Evolutionary conservation across 2,888 invertebrate species (phyloP), one percentile per base, ranked within the genome.

Genomic region (Elaeidobius kamerunicus): DNA sequence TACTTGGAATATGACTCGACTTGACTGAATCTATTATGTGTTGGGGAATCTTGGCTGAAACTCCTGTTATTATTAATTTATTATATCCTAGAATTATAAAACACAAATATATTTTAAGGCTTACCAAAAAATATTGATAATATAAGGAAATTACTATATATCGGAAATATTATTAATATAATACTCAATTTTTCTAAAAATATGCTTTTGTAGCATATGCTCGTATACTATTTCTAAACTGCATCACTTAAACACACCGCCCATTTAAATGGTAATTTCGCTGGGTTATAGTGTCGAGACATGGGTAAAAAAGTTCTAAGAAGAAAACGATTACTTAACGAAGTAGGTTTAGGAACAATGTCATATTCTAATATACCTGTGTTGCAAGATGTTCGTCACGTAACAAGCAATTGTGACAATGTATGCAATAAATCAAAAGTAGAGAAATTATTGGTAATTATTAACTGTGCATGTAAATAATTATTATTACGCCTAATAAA

Each of bases 241-340:
- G 39, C 30, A 42, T 43, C 44, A 40, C 43, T 39, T 48, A 54
- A 54, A 32, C 45, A 54, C 14, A 54, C 49, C 54, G 49, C 49
- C 54, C 44, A 50, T 54, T 49, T 54, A 45, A 49, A 54, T 54
- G 54, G 34, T 49, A 54, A 54, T 54, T 49, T 50, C 15, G 32
- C 34, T 44, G 35, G 39, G 45, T 49, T 49, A 54, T 34, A 35
- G 54, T 45, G 54, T 54, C 44, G 49, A 48, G 54, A 54, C 49
- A 27, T 16, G 4, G 15, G 18, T 39, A 34, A 32, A 23, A 36
- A 36, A 36, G 28, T 39, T 43, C 44, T 34, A 39, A 51, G 39
- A 20, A 39, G 43, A 36, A 43, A 50, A 15, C 20, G 19, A 34
- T 42, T 49, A 28, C 49, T 18, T 38, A 27, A 46, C 46, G 28